Evolutionary conservation across 2,888 invertebrate species (phyloP).

Genomic region (Harpalus rufipes): DNA sequence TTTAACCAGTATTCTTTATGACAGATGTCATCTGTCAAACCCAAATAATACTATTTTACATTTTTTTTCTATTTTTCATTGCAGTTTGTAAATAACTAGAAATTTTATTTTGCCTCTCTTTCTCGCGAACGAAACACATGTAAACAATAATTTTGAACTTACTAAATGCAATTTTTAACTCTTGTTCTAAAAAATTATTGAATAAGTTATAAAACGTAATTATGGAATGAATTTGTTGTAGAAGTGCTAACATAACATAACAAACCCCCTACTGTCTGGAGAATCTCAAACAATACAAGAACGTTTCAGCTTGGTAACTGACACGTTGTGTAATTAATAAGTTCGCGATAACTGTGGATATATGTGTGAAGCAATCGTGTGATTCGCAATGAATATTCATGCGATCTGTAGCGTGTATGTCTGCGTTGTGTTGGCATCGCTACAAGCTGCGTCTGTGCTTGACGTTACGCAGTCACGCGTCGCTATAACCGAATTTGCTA

Average conservation of each 20-base stretch:
- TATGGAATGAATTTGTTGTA: neutral
- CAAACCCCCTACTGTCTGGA: neutral
- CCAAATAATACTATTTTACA: too few species aligned
- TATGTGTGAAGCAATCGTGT: constrained; percentile 56
- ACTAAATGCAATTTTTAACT: too few species aligned
- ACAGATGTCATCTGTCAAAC: too few species aligned
- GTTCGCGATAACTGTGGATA: constrained; percentile 61
- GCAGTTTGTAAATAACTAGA: too few species aligned
- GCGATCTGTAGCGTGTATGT: constrained; percentile 50
- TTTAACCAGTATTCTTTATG: too few species aligned
- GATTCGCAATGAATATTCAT: constrained; percentile 60
- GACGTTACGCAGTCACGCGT: constrained; percentile 48
- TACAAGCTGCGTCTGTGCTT: constrained; percentile 12
- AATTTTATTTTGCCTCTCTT: too few species aligned
- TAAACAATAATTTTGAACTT: too few species aligned
- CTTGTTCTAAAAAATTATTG: too few species aligned
- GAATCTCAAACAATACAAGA: constrained; percentile 53
- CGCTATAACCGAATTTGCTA: constrained; percentile 25
- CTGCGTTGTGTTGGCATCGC: constrained; percentile 46
- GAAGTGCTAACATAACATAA: neutral
- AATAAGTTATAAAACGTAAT: neutral
- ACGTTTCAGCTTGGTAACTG: constrained; percentile 52
- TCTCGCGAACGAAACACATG: too few species aligned
- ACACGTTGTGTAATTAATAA: constrained; percentile 57
- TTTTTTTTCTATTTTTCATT: too few species aligned